A percentile compares a stretch with the other conserved stretches of the same genome.
Evolutionary conservation across 2,113 vertebrate genomes (phyloP).

Genomic region (Thamnophis sirtalis): DNA sequence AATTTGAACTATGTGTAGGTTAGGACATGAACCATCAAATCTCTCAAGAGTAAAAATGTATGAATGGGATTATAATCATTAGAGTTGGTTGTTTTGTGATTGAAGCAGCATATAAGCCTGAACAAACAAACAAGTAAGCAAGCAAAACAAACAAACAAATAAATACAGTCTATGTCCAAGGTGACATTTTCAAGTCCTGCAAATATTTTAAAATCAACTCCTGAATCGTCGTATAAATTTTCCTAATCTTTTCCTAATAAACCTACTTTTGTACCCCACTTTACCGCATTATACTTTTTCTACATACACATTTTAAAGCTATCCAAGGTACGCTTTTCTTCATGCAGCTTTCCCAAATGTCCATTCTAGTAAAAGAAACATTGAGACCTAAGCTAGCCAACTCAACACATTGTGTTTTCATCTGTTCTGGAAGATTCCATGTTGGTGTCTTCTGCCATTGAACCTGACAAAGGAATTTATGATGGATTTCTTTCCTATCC

Average conservation of each 20-base stretch:
- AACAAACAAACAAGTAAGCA: not conserved
- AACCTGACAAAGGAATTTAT: not conserved
- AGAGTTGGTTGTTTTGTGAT: not conserved
- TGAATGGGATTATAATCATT: not conserved
- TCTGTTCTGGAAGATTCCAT: not conserved
- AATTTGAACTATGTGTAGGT: not conserved
- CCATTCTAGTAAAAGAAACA: not conserved
- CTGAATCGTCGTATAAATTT: not conserved
- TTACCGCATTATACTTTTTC: not conserved
- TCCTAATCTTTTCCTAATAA: not conserved
- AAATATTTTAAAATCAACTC: not conserved
- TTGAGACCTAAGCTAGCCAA: not conserved
- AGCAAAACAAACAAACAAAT: not conserved
- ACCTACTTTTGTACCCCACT: not conserved
- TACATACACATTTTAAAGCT: not conserved
- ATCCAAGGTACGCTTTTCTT: not conserved
- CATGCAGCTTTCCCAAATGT: not conserved
- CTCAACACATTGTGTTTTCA: not conserved
- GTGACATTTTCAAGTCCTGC: not conserved
- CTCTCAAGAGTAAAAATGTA: not conserved
- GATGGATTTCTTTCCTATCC: not conserved
- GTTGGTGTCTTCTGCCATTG: not conserved
- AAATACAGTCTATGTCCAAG: not conserved
- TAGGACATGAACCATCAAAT: not conserved
- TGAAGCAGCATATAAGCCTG: not conserved